Evolutionary conservation across 2,888 invertebrate genomes (phyloP).

Genomic region (Tholera decimalis): DNA sequence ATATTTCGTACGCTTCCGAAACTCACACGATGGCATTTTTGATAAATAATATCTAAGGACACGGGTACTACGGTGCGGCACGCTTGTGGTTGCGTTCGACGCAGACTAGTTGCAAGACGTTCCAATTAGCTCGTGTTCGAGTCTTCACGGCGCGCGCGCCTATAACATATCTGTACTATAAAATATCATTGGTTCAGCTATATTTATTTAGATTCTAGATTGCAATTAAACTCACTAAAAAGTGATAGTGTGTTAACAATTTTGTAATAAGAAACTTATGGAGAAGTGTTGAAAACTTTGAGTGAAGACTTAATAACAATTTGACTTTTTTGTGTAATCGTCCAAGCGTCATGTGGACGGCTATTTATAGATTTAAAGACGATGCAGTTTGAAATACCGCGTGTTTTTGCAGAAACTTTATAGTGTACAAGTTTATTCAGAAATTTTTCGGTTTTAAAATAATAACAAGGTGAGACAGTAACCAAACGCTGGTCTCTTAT

Average conservation of each 20-base stretch:
- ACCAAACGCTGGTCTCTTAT: background rate
- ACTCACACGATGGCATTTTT: no score
- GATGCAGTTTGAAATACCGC: background rate
- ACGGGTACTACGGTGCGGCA: no score
- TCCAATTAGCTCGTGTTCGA: no score
- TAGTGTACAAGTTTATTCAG: background rate
- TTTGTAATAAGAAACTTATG: background rate
- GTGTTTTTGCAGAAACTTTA: background rate
- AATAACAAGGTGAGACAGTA: background rate
- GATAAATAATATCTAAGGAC: no score
- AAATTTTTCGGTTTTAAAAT: background rate
- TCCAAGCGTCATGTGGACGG: background rate
- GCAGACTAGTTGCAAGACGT: no score
- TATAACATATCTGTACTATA: no score
- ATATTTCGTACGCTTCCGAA: no score
- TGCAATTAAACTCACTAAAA: background rate
- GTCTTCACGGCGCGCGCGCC: no score
- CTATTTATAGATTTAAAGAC: slow-evolving; percentile 33
- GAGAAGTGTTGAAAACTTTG: background rate
- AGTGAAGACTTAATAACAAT: slow-evolving; percentile 12
- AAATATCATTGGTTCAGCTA: no score
- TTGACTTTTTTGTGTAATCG: background rate
- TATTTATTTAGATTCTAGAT: background rate
- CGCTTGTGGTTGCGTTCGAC: no score
- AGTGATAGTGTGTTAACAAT: background rate